phyloP scores from a whole-genome alignment of 2,797 vertebrate species.

The Petrocephalus schoutedeni region DNA sequence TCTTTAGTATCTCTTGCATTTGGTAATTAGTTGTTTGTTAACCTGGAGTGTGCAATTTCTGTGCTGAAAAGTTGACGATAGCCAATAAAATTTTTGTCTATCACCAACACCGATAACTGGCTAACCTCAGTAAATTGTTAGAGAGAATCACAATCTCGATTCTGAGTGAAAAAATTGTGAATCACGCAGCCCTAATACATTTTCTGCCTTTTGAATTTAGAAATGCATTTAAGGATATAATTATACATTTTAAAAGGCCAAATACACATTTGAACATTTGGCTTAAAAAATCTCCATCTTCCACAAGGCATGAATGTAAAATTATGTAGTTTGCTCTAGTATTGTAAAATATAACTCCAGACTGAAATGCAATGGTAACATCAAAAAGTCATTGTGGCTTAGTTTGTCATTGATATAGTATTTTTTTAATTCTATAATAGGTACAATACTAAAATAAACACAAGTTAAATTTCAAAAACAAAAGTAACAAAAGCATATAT shows the following conservation, averaged over 20 bases:
- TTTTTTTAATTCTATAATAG: conserved; percentile 90
- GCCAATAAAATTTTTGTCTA: background rate
- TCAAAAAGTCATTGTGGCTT: conserved; percentile 40
- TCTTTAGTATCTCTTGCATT: background rate
- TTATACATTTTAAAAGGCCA: background rate
- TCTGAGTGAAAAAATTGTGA: background rate
- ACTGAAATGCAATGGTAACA: conserved; percentile 26
- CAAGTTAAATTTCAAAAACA: conserved; percentile 89
- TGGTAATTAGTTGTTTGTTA: background rate
- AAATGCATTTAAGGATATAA: background rate
- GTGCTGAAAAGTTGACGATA: background rate
- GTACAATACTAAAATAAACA: conserved; percentile 99
- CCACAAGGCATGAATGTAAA: background rate
- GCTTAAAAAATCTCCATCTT: background rate
- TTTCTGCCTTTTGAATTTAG: background rate
- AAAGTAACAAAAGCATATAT: conserved; percentile 98
- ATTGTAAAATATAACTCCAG: background rate
- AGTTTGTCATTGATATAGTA: conserved; percentile 44
- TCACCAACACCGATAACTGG: background rate
- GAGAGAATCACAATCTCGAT: background rate
- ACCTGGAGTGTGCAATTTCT: background rate
- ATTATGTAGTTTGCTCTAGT: background rate
- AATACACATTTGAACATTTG: background rate
- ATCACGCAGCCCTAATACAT: background rate
- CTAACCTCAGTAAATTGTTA: background rate